Conservation (phyloP, 2,113 vertebrate genomes). For the Hymenochirus boettgeri region DNA sequence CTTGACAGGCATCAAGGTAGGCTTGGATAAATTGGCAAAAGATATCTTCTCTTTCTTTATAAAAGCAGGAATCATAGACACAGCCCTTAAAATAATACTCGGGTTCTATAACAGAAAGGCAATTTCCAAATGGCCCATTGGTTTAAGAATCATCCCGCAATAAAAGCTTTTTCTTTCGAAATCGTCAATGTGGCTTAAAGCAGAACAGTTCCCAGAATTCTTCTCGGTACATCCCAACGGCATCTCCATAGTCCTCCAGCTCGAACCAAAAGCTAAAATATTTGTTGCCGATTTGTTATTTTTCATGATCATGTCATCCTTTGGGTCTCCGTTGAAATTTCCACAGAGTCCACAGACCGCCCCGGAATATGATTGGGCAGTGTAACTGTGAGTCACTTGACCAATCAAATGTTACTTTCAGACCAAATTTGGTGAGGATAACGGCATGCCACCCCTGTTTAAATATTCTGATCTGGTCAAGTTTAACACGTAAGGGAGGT, state of each 20-base stretch:
- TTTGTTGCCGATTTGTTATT: slow-evolving; percentile 34
- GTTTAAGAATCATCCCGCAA: slow-evolving; percentile 46
- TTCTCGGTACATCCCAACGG: slow-evolving; percentile 51
- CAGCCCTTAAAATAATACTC: slow-evolving; percentile 48
- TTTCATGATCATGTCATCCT: slow-evolving; percentile 47
- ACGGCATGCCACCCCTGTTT: slow-evolving; percentile 35
- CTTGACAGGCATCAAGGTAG: slow-evolving; percentile 51
- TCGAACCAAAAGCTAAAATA: slow-evolving; percentile 47
- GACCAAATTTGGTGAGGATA: slow-evolving; percentile 47
- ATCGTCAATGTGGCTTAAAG: slow-evolving; percentile 19
- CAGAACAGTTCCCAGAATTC: slow-evolving; percentile 43
- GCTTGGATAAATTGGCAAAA: slow-evolving; percentile 48
- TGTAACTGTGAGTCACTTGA: slow-evolving; percentile 45
- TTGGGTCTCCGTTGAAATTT: slow-evolving; percentile 44
- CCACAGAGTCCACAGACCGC: slow-evolving; percentile 54
- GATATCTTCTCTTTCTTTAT: slow-evolving; percentile 44
- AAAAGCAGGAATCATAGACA: slow-evolving; percentile 51
- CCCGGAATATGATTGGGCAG: slow-evolving; percentile 50
- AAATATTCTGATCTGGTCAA: slow-evolving; percentile 1
- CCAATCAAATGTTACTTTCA: slow-evolving; percentile 51
- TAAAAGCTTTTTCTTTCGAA: slow-evolving; percentile 14
- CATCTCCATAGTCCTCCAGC: slow-evolving; percentile 50
- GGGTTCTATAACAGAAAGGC: slow-evolving; percentile 43
- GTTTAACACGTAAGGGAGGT: neutral
- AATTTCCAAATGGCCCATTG: slow-evolving; percentile 49